Base-by-base conservation (phyloP, 2,888 invertebrate species). In the Sarcophaga variegata region DNA sequence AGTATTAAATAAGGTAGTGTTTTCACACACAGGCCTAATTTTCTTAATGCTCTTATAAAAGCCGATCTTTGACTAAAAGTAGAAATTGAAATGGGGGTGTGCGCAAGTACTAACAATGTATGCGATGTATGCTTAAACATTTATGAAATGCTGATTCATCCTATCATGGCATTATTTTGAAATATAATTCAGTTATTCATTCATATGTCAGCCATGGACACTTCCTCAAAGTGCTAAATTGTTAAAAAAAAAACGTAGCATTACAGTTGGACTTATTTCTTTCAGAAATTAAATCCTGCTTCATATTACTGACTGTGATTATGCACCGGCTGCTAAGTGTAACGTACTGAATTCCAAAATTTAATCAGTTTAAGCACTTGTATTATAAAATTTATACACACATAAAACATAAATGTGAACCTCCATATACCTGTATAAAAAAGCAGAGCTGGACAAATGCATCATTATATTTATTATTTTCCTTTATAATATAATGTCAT, bases 271-370 rank as follows among this genome's bases (percentile, higher is more conserved):
- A 91, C 90, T 91, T 91, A 90, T 92, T 91, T 92, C 92, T 92
- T 92, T 92, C 92, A 92, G 92, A 92, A 92, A 91, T 90, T 91
- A 92, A 92, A 92, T 90, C 91, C 90, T 84, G 87, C 87, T 91
- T 92, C 91, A 92, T 92, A 91, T 90, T 92, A 92, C 92, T 92
- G 92, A 92, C 91, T 91, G 90, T 91, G 92, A 91, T 92, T 89
- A 91, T 90, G 91, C 91, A 91, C 90, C 92, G 92, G 92, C 87
- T 92, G 91, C 90, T 91, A 89, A 80, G 62, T 83, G 81, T 83
- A 81, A 25, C 74, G 64, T 62, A 86, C 77, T 81, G 47, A 87
- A 82, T 72, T 59, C 25, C 14, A 76, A 83, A 77, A 77, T 62
- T 45, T 49, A 78, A 60, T 27, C 54, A 60, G 54, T 54, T 17